A percentile compares a stretch with the other conserved stretches of the same genome.
These are phyloP conservation scores for Urocynchramus pylzowi DNA, from an alignment of 2,113 vertebrate species.

Conservation along the genomic window DNA sequence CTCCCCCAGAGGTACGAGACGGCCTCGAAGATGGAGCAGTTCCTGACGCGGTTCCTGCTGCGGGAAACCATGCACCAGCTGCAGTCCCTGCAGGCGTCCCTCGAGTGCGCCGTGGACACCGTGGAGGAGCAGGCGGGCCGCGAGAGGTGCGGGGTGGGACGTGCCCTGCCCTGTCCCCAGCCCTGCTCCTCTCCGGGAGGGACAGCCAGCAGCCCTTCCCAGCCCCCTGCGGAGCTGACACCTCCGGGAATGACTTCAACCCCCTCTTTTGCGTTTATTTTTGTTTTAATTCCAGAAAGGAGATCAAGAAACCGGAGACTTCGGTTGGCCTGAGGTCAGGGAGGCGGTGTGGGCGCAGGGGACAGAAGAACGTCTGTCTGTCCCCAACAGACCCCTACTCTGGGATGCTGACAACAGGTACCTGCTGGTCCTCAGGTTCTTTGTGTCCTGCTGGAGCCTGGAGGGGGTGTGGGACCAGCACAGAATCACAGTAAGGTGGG, in stretches of 20 bases:
- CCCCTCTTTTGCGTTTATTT: background rate
- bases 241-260: background rate
- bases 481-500: background rate
- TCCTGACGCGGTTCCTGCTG: conserved; percentile 93
- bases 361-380: conserved; percentile 78
- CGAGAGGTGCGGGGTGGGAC: conserved; percentile 56
- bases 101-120: conserved; percentile 91
- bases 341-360: conserved; percentile 79
- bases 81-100: conserved; percentile 88
- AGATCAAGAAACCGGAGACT: conserved; percentile 67
- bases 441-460: background rate
- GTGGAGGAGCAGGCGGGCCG: conserved; percentile 86
- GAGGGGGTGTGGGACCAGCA: background rate
- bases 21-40: conserved; percentile 91
- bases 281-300: conserved; percentile 65
- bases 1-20: conserved; percentile 85
- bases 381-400: conserved; percentile 81
- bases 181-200: fast-evolving
- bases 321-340: conserved; percentile 24
- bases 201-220: background rate
- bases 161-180: background rate
- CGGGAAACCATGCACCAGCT: conserved; percentile 92
- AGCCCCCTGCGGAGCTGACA: fast-evolving
- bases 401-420: conserved; percentile 81
- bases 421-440: background rate